Base-by-base conservation (phyloP, 2,797 vertebrate genomes). In the Microhierax caerulescens region DNA sequence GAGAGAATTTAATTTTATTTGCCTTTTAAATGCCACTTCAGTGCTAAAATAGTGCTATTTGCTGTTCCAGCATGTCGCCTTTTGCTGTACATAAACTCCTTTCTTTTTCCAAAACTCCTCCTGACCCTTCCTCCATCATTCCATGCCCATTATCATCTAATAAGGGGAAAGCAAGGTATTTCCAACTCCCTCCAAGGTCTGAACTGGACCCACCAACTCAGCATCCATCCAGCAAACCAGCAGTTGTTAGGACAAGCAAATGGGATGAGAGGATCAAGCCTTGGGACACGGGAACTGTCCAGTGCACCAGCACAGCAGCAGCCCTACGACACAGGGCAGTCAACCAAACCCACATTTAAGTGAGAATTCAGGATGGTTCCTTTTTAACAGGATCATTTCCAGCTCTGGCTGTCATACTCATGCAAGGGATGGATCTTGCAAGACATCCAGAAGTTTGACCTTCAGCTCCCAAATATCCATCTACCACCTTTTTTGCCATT, bases 401-500 rank as follows among this genome's bases (percentile, higher is more conserved):
- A 85, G 59, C 83, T 75, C 92, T 50, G n/a, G 22, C 39, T 6
- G 2, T 6, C 45, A 23, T 2, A 22, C 10, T 20, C 18, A 5
- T 10, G 16, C 65, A 65, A 53, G 15, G 13, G 47, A 39, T 2
- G 30, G 37, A 87, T 37, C 21, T 10, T 3, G 4, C 4, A 47
- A 11, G 37, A 12, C 1, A 3, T 34, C 48, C 68, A 19, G 5
- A 16, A 15, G 7, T n/a, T 28, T 12, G 53, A 76, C 85, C 81
- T 91, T 67, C 78, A 18, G 3, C 47, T 76, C 89, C 68, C 63
- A 59, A 61, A 75, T 3, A 23, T 2, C 85, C 89, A 67, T 1
- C 45, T 41, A 0, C 1, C 32, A 11, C 7, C 61, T 37, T 32
- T 79, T 37, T n/a, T 0, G 1, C 59, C 85, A 41, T 53, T 61